Evolutionary conservation across 2,888 invertebrate genomes (phyloP).

Genomic region (Stenchaetothrips biformis): DNA sequence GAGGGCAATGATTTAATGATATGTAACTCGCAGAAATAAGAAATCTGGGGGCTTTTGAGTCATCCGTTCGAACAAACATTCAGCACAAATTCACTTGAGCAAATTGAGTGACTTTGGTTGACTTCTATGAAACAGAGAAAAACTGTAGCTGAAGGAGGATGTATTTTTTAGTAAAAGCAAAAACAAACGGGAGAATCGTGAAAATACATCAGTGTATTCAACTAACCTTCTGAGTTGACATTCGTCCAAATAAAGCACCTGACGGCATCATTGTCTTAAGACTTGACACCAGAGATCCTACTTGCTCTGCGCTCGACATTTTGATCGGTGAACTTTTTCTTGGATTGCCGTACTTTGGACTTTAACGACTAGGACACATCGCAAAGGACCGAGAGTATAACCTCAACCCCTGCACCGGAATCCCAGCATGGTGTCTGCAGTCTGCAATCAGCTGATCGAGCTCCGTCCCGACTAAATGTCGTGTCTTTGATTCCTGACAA

Average conservation of each 20-base stretch:
- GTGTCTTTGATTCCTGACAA: background rate
- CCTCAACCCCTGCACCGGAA: background rate
- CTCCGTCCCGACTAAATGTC: background rate
- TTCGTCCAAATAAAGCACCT: background rate
- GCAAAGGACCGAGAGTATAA: background rate
- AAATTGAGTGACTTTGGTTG: background rate
- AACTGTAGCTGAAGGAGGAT: background rate
- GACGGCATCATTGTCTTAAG: constrained; percentile 13
- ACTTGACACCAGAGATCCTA: background rate
- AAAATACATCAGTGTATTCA: constrained; percentile 21
- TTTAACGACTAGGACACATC: background rate
- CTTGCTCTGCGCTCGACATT: background rate
- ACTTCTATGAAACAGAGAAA: background rate
- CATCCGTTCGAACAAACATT: background rate
- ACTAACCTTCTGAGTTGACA: constrained; percentile 18
- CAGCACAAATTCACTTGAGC: background rate
- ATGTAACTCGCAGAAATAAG: constrained; percentile 26
- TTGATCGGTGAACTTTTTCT: background rate
- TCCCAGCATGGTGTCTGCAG: background rate
- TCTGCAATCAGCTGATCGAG: background rate
- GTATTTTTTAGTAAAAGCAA: background rate
- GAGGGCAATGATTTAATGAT: background rate
- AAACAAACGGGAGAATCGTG: background rate
- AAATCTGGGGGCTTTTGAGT: background rate
- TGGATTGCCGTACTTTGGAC: background rate